Conservation (phyloP, 2,113 vertebrate species). For the Caracal caracal region DNA sequence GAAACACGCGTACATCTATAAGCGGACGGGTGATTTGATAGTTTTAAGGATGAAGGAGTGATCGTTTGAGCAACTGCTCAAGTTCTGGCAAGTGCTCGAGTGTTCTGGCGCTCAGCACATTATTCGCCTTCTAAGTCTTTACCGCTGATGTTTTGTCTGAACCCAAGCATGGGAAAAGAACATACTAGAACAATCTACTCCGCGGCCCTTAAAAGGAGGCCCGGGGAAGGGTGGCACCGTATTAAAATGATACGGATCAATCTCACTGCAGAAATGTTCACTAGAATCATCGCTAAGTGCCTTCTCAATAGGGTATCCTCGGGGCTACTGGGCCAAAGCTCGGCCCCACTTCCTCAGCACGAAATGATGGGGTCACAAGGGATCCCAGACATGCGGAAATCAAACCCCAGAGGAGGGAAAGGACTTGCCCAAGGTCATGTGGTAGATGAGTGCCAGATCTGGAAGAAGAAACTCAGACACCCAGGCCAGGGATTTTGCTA, state of each 20-base stretch:
- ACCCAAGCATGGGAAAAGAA: neutral
- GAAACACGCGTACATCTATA: fast-evolving
- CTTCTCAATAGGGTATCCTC: fast-evolving
- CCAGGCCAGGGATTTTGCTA: too few relatives aligned
- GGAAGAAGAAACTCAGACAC: neutral
- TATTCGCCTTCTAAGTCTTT: neutral
- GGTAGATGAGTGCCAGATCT: neutral
- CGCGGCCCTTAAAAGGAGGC: neutral
- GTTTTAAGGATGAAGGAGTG: neutral
- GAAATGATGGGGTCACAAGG: fast-evolving
- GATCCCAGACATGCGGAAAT: neutral
- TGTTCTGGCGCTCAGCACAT: neutral
- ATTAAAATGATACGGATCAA: neutral
- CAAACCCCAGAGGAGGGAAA: neutral
- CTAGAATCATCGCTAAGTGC: neutral
- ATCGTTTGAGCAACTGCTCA: neutral
- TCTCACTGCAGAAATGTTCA: neutral
- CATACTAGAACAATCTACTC: neutral
- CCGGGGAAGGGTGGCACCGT: neutral
- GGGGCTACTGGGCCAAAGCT: too few relatives aligned
- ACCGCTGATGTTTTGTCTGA: neutral
- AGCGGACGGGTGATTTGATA: neutral
- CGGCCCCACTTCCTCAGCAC: neutral
- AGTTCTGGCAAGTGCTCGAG: too few relatives aligned
- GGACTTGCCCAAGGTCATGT: neutral